Percentiles rank a stretch among this genome's conserved stretches.
Evolutionary conservation across 1,140 invertebrate species (phyloP).

Genomic region (Limonius californicus): DNA sequence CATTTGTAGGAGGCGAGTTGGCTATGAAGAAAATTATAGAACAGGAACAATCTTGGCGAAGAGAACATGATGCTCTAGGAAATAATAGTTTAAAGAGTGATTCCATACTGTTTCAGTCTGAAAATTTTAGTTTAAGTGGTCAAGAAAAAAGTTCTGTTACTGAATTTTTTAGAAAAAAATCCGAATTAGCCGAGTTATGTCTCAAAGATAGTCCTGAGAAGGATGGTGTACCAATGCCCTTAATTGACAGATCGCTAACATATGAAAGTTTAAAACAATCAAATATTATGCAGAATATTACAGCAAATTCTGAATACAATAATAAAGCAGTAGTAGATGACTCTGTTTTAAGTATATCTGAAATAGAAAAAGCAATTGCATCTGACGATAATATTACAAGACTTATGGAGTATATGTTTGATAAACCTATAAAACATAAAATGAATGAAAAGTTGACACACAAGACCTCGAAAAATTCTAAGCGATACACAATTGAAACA

Average conservation of each 20-base stretch:
- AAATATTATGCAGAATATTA: too few species aligned
- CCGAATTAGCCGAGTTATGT: conserved; percentile 10
- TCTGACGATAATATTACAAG: not conserved
- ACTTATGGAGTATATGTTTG: not conserved
- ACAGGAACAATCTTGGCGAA: conserved; percentile 16
- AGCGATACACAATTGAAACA: not conserved
- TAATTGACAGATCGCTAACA: too few species aligned
- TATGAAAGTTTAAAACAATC: too few species aligned
- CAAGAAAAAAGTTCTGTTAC: conserved; percentile 8
- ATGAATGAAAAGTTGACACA: not conserved
- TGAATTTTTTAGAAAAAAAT: conserved; percentile 11
- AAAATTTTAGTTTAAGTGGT: not conserved
- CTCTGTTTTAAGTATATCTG: not conserved
- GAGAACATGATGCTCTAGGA: not conserved
- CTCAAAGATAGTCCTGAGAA: conserved; percentile 11
- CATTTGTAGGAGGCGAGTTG: conserved; percentile 19
- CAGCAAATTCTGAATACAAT: not conserved
- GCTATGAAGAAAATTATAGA: not conserved
- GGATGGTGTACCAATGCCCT: not conserved
- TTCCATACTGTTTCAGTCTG: not conserved
- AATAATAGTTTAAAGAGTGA: not conserved
- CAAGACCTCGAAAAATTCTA: not conserved
- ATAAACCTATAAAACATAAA: not conserved
- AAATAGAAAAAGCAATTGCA: conserved; percentile 5
- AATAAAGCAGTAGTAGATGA: not conserved